Evolutionary conservation across 2,888 invertebrate species (phyloP), one percentile per base, ranked within the genome.

Genomic region (Pristionchus maxplancki): DNA sequence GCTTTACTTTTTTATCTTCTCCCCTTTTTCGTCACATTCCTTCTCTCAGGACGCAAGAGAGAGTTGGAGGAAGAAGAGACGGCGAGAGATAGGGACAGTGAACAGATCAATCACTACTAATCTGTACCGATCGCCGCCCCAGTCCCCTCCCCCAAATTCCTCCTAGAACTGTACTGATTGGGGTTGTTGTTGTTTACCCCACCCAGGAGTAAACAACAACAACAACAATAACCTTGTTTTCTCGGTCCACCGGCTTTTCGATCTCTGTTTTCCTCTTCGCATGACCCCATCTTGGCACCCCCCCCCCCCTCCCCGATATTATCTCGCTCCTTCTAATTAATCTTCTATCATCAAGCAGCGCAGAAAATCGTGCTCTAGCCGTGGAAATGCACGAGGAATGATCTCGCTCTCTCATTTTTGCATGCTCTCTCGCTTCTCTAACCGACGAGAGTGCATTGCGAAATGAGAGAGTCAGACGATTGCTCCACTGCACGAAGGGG

Each of bases 91-190:
- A 40, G 40, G 4, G 71, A 40, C 6, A 34, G 67, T 5, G 37
- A 67, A 67, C 67, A 34, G 71, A 74, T 74, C 71, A 74, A 74
- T 74, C 71, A 74, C 71, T 74, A 40, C 71, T 74, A 74, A 74
- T 74, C 71, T 40, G 40, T 40, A 74, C 34, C 71, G 71, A 74
- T 74, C 71, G 64, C 31, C n/a, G n/a, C n/a, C n/a, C n/a, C n/a
- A 62, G 28, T 24, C 28, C 24, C 62, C 62, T 3, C 58, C 50
- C 15, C 50, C 13, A 50, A 17, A 50, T 20, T 15, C 15, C 15
- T 50, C 20, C 50, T 20, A 20, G 62, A 62, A n/a, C 62, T 62
- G 62, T 62, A 62, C 62, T 62, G 62, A n/a, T 62, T 62, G 11
- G 24, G 1, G 62, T 15, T 24, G 62, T 9, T 24, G 28, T 24